Base-by-base conservation (phyloP, 2,888 invertebrate genomes). In the Temnothorax rugatulus region DNA sequence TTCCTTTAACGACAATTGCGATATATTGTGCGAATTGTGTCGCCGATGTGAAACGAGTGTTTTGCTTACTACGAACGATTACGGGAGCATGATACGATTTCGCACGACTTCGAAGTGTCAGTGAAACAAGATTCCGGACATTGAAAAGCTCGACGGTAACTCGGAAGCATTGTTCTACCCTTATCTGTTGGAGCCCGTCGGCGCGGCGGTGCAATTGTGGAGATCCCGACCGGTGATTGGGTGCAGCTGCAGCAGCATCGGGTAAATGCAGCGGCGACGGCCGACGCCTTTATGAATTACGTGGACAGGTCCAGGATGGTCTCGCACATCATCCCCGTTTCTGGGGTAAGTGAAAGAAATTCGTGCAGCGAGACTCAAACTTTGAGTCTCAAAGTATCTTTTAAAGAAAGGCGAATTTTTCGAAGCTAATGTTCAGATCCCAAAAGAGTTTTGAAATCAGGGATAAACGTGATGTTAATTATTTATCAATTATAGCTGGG, bases 211-310 rank as follows among this genome's bases (percentile, higher is more conserved):
- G 76, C 75, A 90, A 90, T 87, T 87, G 92, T 91, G 92, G 91
- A 91, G 91, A 91, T 89, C 82, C 84, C 90, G 68, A 84, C 88
- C 69, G 85, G 81, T 76, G 91, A 88, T 88, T 91, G 90, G 90
- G 89, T 89, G 86, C 88, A 91, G 76, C 84, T 89, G 85, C 90
- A 88, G 84, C 89, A 87, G 90, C 89, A 88, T 85, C 87, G 91
- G 85, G 91, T 90, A 90, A 92, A 93, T 92, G 92, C 91, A 88
- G 90, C 87, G 87, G 84, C 90, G 61, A 85, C 90, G 84, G 90
- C 90, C 69, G 84, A 85, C 88, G 77, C 90, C 88, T 93, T 93
- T 92, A 93, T 93, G 93, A 93, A 93, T 90, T 91, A 90, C 88
- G 85, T 89, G 68, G 92, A 93, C 79, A 91, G 91, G 57, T 85